phyloP scores from a whole-genome alignment of 2,888 invertebrate genomes.

The Epinotia ramella region DNA sequence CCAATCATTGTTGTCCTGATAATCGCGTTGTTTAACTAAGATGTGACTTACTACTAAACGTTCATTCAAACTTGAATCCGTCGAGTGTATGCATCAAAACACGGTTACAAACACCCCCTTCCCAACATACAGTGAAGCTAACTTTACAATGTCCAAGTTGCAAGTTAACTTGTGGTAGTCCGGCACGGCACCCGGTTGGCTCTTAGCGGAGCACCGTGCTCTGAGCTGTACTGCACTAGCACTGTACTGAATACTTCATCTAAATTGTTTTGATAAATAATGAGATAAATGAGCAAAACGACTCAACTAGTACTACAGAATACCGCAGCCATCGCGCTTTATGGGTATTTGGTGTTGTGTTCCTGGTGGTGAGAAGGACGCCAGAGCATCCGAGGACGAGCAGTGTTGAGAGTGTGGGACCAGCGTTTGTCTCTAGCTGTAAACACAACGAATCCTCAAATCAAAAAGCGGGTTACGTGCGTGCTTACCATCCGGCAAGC shows the following conservation, averaged over 20 bases:
- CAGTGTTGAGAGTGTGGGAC: too few species aligned
- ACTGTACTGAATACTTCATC: not conserved
- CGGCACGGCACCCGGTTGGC: not conserved
- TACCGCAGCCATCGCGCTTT: too few species aligned
- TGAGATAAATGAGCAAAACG: conserved; percentile 31
- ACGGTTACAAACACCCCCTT: too few species aligned
- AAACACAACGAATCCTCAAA: too few species aligned
- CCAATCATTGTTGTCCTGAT: not conserved
- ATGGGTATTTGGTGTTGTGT: too few species aligned
- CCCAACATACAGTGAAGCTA: not conserved
- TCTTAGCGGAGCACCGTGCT: not conserved
- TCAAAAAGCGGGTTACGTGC: too few species aligned
- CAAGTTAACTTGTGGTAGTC: not conserved
- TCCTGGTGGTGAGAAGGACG: too few species aligned
- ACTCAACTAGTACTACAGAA: not conserved
- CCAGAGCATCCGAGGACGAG: too few species aligned
- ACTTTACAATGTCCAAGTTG: not conserved
- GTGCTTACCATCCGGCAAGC: too few species aligned
- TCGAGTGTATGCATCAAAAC: too few species aligned
- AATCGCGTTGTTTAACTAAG: not conserved
- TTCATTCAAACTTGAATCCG: not conserved
- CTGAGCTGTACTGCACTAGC: too few species aligned
- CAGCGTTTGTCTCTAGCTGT: too few species aligned
- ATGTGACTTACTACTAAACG: not conserved
- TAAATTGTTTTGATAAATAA: conserved; percentile 20